These are phyloP conservation scores for Amphibalanus amphitrite DNA, from an alignment of 1,140 invertebrate species.

Conservation along the genomic window DNA sequence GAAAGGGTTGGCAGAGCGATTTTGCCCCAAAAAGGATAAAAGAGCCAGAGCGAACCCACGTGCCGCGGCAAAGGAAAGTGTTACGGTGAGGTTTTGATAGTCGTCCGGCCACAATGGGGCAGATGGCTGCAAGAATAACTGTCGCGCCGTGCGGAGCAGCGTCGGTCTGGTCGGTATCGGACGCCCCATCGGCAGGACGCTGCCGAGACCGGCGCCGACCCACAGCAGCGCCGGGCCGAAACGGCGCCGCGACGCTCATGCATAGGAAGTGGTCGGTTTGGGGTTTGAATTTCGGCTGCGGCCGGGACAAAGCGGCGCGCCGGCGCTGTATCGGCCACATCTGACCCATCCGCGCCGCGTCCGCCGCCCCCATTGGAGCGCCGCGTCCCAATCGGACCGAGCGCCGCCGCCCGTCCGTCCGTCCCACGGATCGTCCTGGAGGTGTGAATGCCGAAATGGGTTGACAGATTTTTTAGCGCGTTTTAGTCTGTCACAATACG, in stretches of 20 bases:
- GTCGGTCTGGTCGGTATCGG: no score
- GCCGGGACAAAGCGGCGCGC: background rate
- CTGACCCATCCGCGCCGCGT: background rate
- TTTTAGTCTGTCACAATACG: background rate
- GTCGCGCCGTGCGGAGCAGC: no score
- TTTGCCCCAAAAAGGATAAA: background rate
- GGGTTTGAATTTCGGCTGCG: background rate
- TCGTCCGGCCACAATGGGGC: background rate
- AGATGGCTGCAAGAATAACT: background rate
- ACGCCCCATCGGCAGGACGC: background rate
- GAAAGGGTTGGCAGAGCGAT: background rate
- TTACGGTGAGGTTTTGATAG: background rate
- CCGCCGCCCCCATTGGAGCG: background rate
- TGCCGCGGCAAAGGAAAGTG: background rate
- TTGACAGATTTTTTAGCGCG: background rate
- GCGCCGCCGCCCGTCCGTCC: background rate
- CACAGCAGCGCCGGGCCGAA: background rate
- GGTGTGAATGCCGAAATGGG: background rate
- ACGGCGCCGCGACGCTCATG: background rate
- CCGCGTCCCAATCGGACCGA: background rate
- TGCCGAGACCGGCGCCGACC: background rate
- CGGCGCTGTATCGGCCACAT: background rate
- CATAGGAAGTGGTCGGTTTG: background rate
- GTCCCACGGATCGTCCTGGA: background rate
- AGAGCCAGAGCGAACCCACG: background rate